phyloP scores from a whole-genome alignment of 2,797 vertebrate genomes.

The Coendou prehensilis region DNA sequence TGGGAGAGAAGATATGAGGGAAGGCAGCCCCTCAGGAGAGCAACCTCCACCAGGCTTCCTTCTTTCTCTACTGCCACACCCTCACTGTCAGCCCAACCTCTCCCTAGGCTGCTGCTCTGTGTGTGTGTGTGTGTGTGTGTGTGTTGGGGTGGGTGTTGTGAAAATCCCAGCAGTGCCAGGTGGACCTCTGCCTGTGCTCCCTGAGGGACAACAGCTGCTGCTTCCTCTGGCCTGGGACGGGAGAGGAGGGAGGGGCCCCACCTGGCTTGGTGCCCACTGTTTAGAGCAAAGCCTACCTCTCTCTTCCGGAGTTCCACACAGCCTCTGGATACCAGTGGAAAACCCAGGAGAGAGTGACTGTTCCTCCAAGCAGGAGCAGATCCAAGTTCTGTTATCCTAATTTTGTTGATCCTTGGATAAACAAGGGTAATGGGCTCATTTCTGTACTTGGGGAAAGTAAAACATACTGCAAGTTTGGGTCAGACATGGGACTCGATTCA shows the following conservation, averaged over 20 bases:
- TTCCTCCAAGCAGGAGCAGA: conserved; percentile 43
- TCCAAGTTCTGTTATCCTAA: conserved; percentile 66
- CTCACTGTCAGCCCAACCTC: not conserved
- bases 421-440: conserved; percentile 69
- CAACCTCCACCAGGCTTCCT: not conserved
- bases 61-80: not conserved
- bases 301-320: conserved; percentile 69
- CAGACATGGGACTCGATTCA: conserved; percentile 51
- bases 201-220: conserved; percentile 78
- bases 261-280: conserved; percentile 72
- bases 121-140: not conserved
- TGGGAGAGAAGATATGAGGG: not conserved
- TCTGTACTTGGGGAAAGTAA: conserved; percentile 66
- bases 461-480: conserved; percentile 56
- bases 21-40: not conserved
- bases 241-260: not conserved
- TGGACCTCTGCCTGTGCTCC: conserved; percentile 76
- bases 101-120: not conserved
- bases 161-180: conserved; percentile 73
- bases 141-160: conserved; percentile 21
- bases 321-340: conserved; percentile 69
- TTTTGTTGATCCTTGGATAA: conserved; percentile 58
- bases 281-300: conserved; percentile 56
- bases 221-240: conserved; percentile 51
- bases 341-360: conserved; percentile 56